These are phyloP conservation scores for Alcedo atthis DNA, from an alignment of 2,797 vertebrate species.

Conservation along the genomic window DNA sequence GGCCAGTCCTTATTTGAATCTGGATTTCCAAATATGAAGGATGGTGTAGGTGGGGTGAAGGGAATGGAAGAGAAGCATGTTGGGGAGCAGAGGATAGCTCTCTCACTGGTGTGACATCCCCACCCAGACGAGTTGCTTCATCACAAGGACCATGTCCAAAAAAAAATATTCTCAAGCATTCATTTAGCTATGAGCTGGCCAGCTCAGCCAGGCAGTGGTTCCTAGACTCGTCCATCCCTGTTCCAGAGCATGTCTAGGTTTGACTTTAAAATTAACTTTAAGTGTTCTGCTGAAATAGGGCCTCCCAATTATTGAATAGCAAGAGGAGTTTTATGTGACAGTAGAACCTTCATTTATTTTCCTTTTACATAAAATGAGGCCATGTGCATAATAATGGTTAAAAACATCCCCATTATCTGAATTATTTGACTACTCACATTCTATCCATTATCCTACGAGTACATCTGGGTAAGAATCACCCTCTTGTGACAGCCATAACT, in stretches of 20 bases:
- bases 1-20: neutral
- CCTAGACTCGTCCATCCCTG: neutral
- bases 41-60: neutral
- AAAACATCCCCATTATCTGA: neutral
- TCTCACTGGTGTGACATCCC: neutral
- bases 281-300: neutral
- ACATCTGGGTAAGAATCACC: neutral
- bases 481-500: neutral
- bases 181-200: neutral
- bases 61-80: neutral
- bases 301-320: neutral
- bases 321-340: neutral
- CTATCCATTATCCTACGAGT: neutral
- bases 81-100: fast-evolving
- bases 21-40: neutral
- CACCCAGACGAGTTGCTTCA: neutral
- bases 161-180: neutral
- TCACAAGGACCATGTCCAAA: neutral
- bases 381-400: neutral
- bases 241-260: neutral
- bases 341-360: neutral
- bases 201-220: neutral
- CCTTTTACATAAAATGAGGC: neutral
- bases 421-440: neutral
- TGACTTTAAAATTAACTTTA: neutral